Evolutionary conservation across 2,888 invertebrate genomes (phyloP).

Genomic region (Coecobrya sp.): DNA sequence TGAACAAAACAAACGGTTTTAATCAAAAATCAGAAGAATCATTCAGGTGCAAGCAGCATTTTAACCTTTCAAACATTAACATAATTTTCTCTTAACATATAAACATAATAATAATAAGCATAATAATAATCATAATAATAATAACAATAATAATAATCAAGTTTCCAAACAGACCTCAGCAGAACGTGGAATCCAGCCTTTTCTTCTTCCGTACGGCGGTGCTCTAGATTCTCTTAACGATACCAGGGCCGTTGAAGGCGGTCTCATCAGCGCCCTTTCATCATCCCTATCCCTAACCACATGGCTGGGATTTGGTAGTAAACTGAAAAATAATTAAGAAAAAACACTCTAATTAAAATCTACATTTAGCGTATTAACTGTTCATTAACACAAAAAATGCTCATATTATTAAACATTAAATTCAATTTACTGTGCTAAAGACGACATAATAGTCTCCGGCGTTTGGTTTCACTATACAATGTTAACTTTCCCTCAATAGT

Average conservation of each 20-base stretch:
- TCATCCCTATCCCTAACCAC: slow-evolving; percentile 96
- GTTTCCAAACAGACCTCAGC: slow-evolving; percentile 89
- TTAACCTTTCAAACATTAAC: too few relatives aligned
- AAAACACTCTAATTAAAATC: background rate
- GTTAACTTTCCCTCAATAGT: background rate
- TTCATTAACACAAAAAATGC: too few relatives aligned
- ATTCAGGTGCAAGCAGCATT: too few relatives aligned
- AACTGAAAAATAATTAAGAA: slow-evolving; percentile 88
- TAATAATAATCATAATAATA: too few relatives aligned
- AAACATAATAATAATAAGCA: too few relatives aligned
- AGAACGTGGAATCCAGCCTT: slow-evolving; percentile 97
- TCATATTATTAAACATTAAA: too few relatives aligned
- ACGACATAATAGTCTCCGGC: background rate
- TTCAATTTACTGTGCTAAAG: slow-evolving; percentile 62
- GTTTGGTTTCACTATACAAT: background rate
- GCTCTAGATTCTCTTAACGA: slow-evolving; percentile 94
- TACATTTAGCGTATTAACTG: too few relatives aligned
- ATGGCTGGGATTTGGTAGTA: slow-evolving; percentile 96
- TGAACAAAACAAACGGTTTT: slow-evolving; percentile 86
- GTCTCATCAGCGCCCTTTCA: slow-evolving; percentile 90
- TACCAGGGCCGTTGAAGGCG: slow-evolving; percentile 89
- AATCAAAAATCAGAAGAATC: too few relatives aligned
- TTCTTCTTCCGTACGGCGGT: slow-evolving; percentile 98
- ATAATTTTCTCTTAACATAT: too few relatives aligned
- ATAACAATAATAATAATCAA: too few relatives aligned